Base-by-base conservation (phyloP, 1,140 invertebrate species). In the Papilio aristodemus region DNA sequence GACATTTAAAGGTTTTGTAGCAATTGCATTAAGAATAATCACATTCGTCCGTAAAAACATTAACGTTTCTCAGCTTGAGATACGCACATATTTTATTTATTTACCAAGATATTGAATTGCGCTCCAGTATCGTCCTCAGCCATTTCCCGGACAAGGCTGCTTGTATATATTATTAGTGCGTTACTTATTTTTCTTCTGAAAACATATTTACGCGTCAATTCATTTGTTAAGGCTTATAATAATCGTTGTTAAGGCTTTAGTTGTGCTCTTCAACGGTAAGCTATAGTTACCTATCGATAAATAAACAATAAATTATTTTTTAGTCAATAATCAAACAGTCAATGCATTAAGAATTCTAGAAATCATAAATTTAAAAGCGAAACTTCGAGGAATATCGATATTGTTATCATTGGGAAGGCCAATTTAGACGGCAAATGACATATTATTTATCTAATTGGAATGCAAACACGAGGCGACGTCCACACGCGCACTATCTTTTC, bases 391-490 rank as follows among this genome's bases (percentile, higher is more conserved):
- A 50, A 22, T 32, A 32, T 54, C 19, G 19, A 22, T 54, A 54
- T 46, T 46, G 43, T 54, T 22, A 54, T 54, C 46, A 54, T 46
- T 22, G 9, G 46, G 22, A 25, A 54, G 46, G 46, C 46, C 46
- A 54, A 54, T 54, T 54, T 22, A 22, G 46, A 54, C 46, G 10
- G 19, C 46, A 54, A 54, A 54, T 54, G 41, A 54, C 46, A 10
- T 10, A 54, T n/a, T n/a, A n/a, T 22, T 54, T 54, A 54, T 54
- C 46, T 54, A 54, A 54, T 54, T 54, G 46, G 19, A 54, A 54
- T 54, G 46, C 19, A 54, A 54, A 54, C 46, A 54, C 19, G 46
- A 54, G 8, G 46, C 10, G 3, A 19, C 3, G 46, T 54, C 46
- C 9, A 7, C 19, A 13, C 8, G 7, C 19, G 19, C 9, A 54